phyloP scores from a whole-genome alignment of 2,888 invertebrate species.

The Himalopsyche anomala region DNA sequence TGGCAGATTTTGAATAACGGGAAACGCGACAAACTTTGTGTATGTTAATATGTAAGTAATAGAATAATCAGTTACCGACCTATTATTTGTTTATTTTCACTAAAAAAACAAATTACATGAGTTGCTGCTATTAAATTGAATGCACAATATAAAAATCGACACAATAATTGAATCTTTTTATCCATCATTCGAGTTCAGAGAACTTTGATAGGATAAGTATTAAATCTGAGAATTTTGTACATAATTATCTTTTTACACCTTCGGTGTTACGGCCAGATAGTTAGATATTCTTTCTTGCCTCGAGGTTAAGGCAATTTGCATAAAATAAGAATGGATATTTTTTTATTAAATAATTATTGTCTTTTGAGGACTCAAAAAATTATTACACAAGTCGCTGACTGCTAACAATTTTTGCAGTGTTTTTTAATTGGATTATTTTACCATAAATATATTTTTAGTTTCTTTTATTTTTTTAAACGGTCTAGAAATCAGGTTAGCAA shows the following conservation, averaged over 20 bases:
- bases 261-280: slow-evolving; percentile 45
- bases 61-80: too few species aligned
- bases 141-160: background rate
- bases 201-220: background rate
- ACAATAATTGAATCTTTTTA: slow-evolving; percentile 55
- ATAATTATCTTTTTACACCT: slow-evolving; percentile 39
- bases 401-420: background rate
- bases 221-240: slow-evolving; percentile 11
- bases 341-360: slow-evolving; percentile 49
- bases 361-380: slow-evolving; percentile 14
- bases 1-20: too few species aligned
- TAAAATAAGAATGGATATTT: slow-evolving; percentile 52
- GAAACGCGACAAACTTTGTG: too few species aligned
- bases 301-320: slow-evolving; percentile 61
- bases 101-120: too few species aligned
- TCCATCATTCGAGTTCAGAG: slow-evolving; percentile 39
- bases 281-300: slow-evolving; percentile 35
- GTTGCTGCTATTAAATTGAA: too few species aligned
- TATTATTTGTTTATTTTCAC: too few species aligned
- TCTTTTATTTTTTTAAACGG: too few species aligned
- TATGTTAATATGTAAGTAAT: too few species aligned
- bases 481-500: too few species aligned
- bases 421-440: too few species aligned
- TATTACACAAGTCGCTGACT: background rate
- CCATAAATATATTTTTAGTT: too few species aligned